Evolutionary conservation across 2,888 invertebrate species (phyloP).

Genomic region (Acleris cristana): DNA sequence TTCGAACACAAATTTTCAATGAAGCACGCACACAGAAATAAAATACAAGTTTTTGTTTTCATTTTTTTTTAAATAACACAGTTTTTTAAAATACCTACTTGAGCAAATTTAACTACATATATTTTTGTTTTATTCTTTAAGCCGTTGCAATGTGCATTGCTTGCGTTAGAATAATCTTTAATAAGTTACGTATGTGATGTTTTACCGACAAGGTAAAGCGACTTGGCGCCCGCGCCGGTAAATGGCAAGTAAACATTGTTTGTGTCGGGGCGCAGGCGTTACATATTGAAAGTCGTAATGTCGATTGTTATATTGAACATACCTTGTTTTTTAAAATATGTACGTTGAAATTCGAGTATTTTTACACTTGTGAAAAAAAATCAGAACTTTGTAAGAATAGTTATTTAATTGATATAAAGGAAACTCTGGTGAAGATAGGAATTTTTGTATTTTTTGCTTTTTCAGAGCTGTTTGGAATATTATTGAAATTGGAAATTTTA

Average conservation of each 20-base stretch:
- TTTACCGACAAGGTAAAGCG: slow-evolving; percentile 15
- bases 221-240: slow-evolving; percentile 22
- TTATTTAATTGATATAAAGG: too few relatives aligned
- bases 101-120: not conserved
- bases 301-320: too few relatives aligned
- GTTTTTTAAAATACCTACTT: not conserved
- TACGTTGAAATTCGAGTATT: too few relatives aligned
- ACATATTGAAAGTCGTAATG: too few relatives aligned
- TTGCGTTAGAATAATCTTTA: not conserved
- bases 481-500: too few relatives aligned
- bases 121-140: not conserved
- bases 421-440: too few relatives aligned
- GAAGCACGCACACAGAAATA: slow-evolving; percentile 10
- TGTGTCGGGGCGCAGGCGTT: not conserved
- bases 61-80: not conserved
- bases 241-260: slow-evolving; percentile 30
- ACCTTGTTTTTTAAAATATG: too few relatives aligned
- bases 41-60: not conserved
- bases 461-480: too few relatives aligned
- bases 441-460: too few relatives aligned
- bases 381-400: too few relatives aligned
- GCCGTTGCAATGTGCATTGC: not conserved
- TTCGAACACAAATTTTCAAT: slow-evolving; percentile 11
- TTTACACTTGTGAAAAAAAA: too few relatives aligned
- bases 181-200: not conserved